Conservation (phyloP, 2,888 invertebrate genomes). For the Tiliacea aurago region DNA sequence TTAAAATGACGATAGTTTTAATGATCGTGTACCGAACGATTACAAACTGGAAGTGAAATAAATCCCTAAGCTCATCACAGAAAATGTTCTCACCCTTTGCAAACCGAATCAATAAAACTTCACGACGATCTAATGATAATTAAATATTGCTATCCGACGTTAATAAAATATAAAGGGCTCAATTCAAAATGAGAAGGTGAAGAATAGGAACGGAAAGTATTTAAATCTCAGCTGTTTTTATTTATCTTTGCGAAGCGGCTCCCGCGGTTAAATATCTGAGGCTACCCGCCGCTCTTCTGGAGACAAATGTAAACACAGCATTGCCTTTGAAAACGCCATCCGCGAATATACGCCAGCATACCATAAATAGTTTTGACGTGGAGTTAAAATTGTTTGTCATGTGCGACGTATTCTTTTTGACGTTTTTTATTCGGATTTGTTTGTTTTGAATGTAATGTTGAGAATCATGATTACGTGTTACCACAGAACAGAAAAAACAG, state of each 20-base stretch:
- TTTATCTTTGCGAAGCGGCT: slow-evolving; percentile 85
- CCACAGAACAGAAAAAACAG: no score
- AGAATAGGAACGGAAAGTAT: slow-evolving; percentile 83
- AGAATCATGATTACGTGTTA: not conserved
- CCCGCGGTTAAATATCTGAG: slow-evolving; percentile 86
- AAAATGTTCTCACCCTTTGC: slow-evolving; percentile 18
- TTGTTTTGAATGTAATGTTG: not conserved
- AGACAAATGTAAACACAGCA: slow-evolving; percentile 86
- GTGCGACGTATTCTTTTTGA: slow-evolving; percentile 42
- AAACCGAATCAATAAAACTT: slow-evolving; percentile 52
- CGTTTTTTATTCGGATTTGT: slow-evolving; percentile 9
- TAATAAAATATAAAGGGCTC: slow-evolving; percentile 70
- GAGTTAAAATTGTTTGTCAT: slow-evolving; percentile 68
- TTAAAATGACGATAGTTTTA: slow-evolving; percentile 7
- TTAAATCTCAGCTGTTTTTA: slow-evolving; percentile 85
- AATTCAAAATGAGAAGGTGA: slow-evolving; percentile 71
- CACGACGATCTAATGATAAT: slow-evolving; percentile 60
- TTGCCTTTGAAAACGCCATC: slow-evolving; percentile 83
- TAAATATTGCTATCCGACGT: slow-evolving; percentile 56
- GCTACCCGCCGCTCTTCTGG: slow-evolving; percentile 77
- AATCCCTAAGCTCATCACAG: slow-evolving; percentile 3
- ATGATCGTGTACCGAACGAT: slow-evolving; percentile 11
- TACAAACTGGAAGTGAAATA: slow-evolving; percentile 1
- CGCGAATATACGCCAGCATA: slow-evolving; percentile 72
- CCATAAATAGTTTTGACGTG: slow-evolving; percentile 71